Conservation (phyloP, 1,140 invertebrate genomes). For the Trichonephila clavipes region DNA sequence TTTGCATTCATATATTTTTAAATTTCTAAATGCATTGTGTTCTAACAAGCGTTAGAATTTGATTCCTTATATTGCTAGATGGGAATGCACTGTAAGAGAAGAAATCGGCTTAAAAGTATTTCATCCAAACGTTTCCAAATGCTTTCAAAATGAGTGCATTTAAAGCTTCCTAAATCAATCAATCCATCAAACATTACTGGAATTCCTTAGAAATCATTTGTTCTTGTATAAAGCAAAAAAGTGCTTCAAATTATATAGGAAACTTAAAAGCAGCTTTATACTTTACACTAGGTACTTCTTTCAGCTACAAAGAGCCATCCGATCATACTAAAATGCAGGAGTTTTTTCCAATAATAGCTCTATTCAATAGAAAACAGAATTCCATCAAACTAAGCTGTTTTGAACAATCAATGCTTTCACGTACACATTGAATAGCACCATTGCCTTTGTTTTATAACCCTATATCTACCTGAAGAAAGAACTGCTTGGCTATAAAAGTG, state of each 20-base stretch:
- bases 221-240: background rate
- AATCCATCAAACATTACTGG: background rate
- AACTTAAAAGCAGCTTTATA: background rate
- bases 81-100: no score
- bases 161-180: background rate
- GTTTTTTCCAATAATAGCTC: conserved; percentile 58
- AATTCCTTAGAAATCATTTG: background rate
- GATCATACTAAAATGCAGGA: conserved; percentile 18
- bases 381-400: conserved; percentile 73
- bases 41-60: no score
- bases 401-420: conserved; percentile 69
- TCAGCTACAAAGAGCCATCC: background rate
- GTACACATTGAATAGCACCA: conserved; percentile 67
- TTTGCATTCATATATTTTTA: no score
- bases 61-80: no score
- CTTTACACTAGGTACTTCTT: background rate
- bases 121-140: no score
- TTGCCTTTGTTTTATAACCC: conserved; percentile 73
- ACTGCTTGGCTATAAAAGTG: conserved; percentile 51
- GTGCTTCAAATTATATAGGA: background rate
- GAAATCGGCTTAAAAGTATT: no score
- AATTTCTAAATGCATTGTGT: no score
- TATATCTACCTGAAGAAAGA: conserved; percentile 45
- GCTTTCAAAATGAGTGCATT: no score
- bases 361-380: conserved; percentile 55